Conservation (phyloP, 2,113 vertebrate genomes). For the Microcebus murinus region DNA sequence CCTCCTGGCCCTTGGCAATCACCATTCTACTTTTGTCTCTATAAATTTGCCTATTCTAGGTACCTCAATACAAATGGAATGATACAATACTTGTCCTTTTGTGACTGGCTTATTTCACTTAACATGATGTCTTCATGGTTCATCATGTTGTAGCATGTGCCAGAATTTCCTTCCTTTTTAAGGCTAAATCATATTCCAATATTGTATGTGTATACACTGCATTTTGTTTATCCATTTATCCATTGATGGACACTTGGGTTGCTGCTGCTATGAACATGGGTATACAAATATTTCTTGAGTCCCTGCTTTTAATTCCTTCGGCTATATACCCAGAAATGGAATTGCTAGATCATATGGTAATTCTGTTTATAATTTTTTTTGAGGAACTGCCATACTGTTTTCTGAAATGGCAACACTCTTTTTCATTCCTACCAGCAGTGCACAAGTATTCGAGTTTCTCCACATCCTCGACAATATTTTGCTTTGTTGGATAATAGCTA, state of each 20-base stretch:
- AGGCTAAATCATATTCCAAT: background rate
- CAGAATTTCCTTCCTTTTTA: conserved; percentile 21
- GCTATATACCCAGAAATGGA: background rate
- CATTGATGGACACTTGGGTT: background rate
- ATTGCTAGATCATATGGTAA: background rate
- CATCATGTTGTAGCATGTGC: background rate
- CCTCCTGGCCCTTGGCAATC: background rate
- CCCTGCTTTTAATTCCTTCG: background rate
- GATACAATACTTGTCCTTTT: background rate
- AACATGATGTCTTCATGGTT: background rate
- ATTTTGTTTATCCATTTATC: conserved; percentile 39
- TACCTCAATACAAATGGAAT: background rate
- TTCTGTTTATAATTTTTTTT: background rate
- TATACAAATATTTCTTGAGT: background rate
- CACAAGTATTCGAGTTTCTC: background rate
- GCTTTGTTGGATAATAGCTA: background rate
- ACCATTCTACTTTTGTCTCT: conserved; percentile 9
- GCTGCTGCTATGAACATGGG: background rate
- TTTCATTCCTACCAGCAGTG: background rate
- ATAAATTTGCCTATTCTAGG: background rate
- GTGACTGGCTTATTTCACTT: background rate
- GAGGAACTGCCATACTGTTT: background rate
- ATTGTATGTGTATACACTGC: background rate
- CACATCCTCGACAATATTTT: background rate
- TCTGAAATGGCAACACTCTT: background rate